phyloP scores from a whole-genome alignment of 2,888 invertebrate genomes.

The Phymatocera aterrima region DNA sequence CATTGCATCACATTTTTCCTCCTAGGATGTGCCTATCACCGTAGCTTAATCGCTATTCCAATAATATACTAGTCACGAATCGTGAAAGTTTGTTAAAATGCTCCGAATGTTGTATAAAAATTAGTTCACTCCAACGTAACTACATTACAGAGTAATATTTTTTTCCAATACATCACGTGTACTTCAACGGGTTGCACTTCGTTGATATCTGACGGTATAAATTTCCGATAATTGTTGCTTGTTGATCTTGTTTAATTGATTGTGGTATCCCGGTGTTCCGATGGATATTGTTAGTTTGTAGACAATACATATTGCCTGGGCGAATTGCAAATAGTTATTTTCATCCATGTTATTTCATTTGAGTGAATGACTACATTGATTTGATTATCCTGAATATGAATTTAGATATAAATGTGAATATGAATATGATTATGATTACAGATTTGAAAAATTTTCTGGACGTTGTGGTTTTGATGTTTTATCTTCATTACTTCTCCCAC shows the following conservation, averaged over 20 bases:
- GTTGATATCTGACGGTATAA: not conserved
- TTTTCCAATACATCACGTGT: not conserved
- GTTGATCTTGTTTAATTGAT: not conserved
- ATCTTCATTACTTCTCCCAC: not conserved
- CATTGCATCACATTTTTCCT: not conserved
- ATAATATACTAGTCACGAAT: not conserved
- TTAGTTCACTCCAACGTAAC: not conserved
- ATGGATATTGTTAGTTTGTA: not conserved
- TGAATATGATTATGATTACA: no score
- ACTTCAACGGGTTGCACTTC: not conserved
- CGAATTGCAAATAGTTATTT: not conserved
- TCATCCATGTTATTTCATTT: not conserved
- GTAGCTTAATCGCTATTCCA: not conserved
- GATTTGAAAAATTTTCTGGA: not conserved
- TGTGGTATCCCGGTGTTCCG: not conserved
- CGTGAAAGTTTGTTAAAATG: not conserved
- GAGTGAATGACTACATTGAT: constrained; percentile 4
- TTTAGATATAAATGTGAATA: no score
- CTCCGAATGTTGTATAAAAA: not conserved
- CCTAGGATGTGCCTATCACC: not conserved
- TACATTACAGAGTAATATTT: not conserved
- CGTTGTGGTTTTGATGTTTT: not conserved
- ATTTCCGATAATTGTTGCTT: not conserved
- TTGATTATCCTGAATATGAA: not conserved
- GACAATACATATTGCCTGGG: no score